phyloP scores from a whole-genome alignment of 2,113 vertebrate genomes.

The Callionymus lyra region DNA sequence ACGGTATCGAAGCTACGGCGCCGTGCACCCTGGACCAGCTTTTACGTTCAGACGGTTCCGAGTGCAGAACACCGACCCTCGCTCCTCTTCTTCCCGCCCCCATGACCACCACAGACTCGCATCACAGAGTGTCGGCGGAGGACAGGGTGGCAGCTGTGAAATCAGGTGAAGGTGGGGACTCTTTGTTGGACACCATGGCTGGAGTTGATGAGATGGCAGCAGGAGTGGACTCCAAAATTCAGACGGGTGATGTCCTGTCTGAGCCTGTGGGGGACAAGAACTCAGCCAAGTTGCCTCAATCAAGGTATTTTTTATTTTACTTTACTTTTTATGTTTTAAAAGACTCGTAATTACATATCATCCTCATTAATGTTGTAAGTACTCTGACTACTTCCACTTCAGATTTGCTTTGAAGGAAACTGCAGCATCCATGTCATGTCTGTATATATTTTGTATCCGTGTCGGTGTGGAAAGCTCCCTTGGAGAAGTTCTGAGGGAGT shows the following conservation, averaged over 20 bases:
- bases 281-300: constrained; percentile 67
- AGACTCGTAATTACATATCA: too few species aligned
- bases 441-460: too few species aligned
- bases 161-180: constrained; percentile 39
- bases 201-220: too few species aligned
- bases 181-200: constrained; percentile 8
- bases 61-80: constrained; percentile 56
- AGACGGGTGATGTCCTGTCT: constrained; percentile 50
- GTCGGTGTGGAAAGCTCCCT: too few species aligned
- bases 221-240: constrained; percentile 50
- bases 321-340: too few species aligned
- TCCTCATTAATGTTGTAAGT: too few species aligned
- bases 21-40: constrained; percentile 69
- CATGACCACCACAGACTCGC: constrained; percentile 19
- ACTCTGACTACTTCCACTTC: too few species aligned
- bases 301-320: constrained; percentile 49
- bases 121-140: constrained; percentile 43
- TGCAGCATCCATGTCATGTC: too few species aligned
- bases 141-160: constrained; percentile 36
- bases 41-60: constrained; percentile 70
- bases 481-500: too few species aligned
- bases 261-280: constrained; percentile 65
- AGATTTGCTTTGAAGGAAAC: too few species aligned
- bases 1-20: constrained; percentile 10
- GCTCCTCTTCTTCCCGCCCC: constrained; percentile 53